phyloP scores from a whole-genome alignment of 2,888 invertebrate species.

The Poecilus cupreus region DNA sequence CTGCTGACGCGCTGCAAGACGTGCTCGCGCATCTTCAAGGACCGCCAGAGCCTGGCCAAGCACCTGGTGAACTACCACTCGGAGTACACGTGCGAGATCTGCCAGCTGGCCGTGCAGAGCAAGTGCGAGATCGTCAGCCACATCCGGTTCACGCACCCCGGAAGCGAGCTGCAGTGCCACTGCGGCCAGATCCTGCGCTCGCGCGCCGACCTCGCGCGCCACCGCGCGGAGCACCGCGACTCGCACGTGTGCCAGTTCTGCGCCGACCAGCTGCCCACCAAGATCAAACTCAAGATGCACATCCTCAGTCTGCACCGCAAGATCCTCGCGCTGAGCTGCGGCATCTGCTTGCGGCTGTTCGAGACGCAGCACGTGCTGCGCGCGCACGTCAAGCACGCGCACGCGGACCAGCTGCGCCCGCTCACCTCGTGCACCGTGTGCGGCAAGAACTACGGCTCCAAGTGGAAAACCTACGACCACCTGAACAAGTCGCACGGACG shows the following conservation, averaged over 20 bases:
- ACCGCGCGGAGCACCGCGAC: conserved; percentile 74
- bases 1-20: conserved; percentile 76
- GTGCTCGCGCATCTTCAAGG: conserved; percentile 76
- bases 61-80: conserved; percentile 76
- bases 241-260: conserved; percentile 77
- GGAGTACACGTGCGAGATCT: conserved; percentile 75
- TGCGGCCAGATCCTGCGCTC: conserved; percentile 76
- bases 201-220: conserved; percentile 74
- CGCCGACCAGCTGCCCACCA: conserved; percentile 76
- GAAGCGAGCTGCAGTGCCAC: conserved; percentile 75
- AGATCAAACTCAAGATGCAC: conserved; percentile 77
- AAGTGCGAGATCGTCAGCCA: conserved; percentile 77
- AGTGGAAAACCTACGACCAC: conserved; percentile 78
- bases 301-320: conserved; percentile 75
- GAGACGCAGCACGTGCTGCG: conserved; percentile 75
- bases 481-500: conserved; percentile 77
- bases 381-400: conserved; percentile 75
- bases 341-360: conserved; percentile 76
- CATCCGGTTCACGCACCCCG: conserved; percentile 75
- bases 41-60: conserved; percentile 75
- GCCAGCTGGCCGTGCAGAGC: conserved; percentile 74
- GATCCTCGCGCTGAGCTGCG: conserved; percentile 76
- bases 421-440: conserved; percentile 77
- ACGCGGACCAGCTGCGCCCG: conserved; percentile 73
- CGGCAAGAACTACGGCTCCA: conserved; percentile 77